These are phyloP conservation scores for Drosophila punjabiensis DNA, from an alignment of 1,140 invertebrate genomes.

Conservation along the genomic window DNA sequence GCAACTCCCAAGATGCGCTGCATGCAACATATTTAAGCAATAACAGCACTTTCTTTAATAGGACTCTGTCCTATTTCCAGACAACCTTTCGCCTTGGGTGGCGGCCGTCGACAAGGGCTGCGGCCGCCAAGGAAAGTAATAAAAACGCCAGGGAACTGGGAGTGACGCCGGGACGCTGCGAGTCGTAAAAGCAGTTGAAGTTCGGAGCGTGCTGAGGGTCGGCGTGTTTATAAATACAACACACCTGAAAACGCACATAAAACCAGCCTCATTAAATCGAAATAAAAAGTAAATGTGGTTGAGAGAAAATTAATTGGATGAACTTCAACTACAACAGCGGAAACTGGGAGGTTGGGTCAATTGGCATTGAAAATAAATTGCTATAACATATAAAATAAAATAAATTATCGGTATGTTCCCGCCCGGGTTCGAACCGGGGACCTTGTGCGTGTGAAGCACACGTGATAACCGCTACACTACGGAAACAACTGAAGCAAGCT, in stretches of 20 bases:
- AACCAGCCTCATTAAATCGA: conserved; percentile 66
- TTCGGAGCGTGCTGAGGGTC: conserved; percentile 63
- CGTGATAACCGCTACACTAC: conserved; percentile 87
- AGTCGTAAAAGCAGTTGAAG: conserved; percentile 64
- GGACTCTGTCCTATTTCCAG: conserved; percentile 26
- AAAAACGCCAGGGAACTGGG: conserved; percentile 51
- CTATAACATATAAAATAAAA: conserved; percentile 15
- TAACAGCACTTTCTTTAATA: conserved; percentile 45
- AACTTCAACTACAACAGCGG: not conserved
- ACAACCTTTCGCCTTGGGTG: conserved; percentile 42
- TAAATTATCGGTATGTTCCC: conserved; percentile 84
- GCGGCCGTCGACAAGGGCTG: conserved; percentile 14
- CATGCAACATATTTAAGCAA: conserved; percentile 26
- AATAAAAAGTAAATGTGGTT: conserved; percentile 47
- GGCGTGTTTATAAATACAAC: conserved; percentile 73
- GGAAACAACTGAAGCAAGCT: conserved; percentile 47
- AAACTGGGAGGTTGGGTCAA: conserved; percentile 7
- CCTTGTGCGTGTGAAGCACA: conserved; percentile 89
- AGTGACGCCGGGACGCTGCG: conserved; percentile 47
- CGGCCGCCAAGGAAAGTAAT: conserved; percentile 51
- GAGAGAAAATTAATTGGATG: conserved; percentile 29
- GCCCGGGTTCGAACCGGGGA: conserved; percentile 89
- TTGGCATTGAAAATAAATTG: conserved; percentile 14
- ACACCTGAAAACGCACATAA: conserved; percentile 64
- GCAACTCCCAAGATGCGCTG: conserved; percentile 1